Percentiles rank a stretch among this genome's conserved stretches.
These are phyloP conservation scores for Thamnaconus septentrionalis DNA, from an alignment of 2,113 vertebrate genomes.

Conservation along the genomic window DNA sequence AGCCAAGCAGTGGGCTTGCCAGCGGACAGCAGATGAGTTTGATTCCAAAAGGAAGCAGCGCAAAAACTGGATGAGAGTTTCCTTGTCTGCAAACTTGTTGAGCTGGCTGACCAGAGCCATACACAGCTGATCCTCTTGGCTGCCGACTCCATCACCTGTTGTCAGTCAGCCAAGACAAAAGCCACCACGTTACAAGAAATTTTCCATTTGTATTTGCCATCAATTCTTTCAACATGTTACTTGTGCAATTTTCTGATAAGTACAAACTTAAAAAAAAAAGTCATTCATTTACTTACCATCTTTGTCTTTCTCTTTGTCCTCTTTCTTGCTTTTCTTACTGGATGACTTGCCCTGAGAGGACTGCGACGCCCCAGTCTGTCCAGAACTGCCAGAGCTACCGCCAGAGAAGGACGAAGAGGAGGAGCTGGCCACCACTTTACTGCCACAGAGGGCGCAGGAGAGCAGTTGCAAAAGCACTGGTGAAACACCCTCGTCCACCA, in stretches of 20 bases:
- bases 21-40: conserved; percentile 94
- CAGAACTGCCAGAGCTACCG: conserved; percentile 61
- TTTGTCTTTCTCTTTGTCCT: conserved; percentile 96
- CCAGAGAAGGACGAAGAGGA: conserved; percentile 67
- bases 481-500: conserved; percentile 95
- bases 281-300: conserved; percentile 78
- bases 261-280: not conserved
- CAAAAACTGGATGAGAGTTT: conserved; percentile 96
- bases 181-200: not conserved
- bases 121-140: conserved; percentile 96
- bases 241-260: not conserved
- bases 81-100: conserved; percentile 97
- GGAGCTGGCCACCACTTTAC: conserved; percentile 88
- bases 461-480: conserved; percentile 94
- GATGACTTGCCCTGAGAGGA: conserved; percentile 89
- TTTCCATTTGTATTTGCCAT: no score
- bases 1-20: conserved; percentile 96
- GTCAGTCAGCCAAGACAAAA: conserved; percentile 6
- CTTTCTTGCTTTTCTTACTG: conserved; percentile 97
- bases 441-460: conserved; percentile 95
- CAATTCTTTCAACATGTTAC: no score
- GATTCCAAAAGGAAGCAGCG: conserved; percentile 97
- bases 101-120: conserved; percentile 95
- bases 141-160: conserved; percentile 86
- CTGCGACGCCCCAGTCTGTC: conserved; percentile 80